Conservation (phyloP, 2,113 vertebrate species). For the Nanorana parkeri region DNA sequence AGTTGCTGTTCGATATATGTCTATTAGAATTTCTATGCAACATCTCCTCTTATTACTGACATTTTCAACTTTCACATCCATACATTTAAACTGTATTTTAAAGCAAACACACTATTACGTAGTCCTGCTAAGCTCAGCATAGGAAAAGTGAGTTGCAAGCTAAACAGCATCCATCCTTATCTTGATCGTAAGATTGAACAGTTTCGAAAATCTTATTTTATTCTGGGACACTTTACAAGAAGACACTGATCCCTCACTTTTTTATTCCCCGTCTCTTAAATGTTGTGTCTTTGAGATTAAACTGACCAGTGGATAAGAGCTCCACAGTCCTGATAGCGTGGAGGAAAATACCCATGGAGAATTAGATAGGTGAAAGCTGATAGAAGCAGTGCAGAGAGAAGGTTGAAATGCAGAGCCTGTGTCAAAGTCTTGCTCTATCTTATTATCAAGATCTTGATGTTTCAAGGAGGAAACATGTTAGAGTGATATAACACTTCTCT, state of each 20-base stretch:
- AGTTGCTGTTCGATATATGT: conserved; percentile 47
- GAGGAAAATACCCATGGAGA: conserved; percentile 59
- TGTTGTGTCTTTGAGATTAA: conserved; percentile 57
- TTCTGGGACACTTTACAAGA: conserved; percentile 46
- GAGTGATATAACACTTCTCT: not conserved
- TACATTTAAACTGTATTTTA: not conserved
- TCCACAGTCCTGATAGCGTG: conserved; percentile 10
- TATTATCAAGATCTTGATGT: not conserved
- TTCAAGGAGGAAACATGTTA: not conserved
- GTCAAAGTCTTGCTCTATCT: not conserved
- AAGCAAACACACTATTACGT: accelerated
- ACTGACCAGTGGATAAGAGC: conserved; percentile 55
- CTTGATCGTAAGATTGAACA: conserved; percentile 15
- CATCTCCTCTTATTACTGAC: conserved; percentile 35
- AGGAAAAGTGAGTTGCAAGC: not conserved
- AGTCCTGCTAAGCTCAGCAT: not conserved
- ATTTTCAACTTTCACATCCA: conserved; percentile 27
- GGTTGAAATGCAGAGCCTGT: conserved; percentile 13
- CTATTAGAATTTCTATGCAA: conserved; percentile 44
- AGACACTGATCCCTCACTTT: conserved; percentile 8
- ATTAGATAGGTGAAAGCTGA: conserved; percentile 51
- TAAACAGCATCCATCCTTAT: not conserved
- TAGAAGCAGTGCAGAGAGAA: conserved; percentile 45
- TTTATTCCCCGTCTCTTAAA: conserved; percentile 8
- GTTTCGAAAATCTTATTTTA: conserved; percentile 16